Percentiles rank a stretch among this genome's conserved stretches.
Evolutionary conservation across 2,888 invertebrate genomes (phyloP).

Genomic region (Clepsis dumicolana): DNA sequence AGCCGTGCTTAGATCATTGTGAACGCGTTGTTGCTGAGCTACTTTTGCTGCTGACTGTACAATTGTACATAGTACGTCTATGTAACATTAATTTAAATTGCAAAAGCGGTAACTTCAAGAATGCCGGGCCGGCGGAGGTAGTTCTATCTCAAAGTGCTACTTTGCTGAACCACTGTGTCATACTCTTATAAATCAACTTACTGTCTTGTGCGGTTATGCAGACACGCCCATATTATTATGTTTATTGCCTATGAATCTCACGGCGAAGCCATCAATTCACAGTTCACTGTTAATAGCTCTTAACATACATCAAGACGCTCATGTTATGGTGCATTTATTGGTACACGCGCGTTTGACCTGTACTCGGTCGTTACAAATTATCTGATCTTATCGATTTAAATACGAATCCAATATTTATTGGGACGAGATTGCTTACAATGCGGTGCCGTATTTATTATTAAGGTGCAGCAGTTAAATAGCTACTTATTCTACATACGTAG

Average conservation of each 20-base stretch:
- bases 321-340: conserved; percentile 42
- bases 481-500: too few species aligned
- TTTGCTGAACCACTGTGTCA: conserved; percentile 64
- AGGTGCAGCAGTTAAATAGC: too few species aligned
- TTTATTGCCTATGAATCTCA: conserved; percentile 67
- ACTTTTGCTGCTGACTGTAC: background rate
- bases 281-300: conserved; percentile 59
- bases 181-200: conserved; percentile 78
- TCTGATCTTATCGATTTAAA: conserved; percentile 4
- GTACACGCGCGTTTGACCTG: conserved; percentile 16
- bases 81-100: conserved; percentile 8
- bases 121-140: conserved; percentile 54
- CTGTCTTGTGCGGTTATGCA: conserved; percentile 58
- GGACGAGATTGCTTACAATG: background rate
- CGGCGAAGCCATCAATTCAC: conserved; percentile 56
- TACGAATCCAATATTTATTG: background rate
- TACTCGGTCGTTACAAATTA: conserved; percentile 15
- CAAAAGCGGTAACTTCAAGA: conserved; percentile 19
- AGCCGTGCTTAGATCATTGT: too few species aligned
- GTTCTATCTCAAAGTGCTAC: conserved; percentile 64
- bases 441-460: too few species aligned
- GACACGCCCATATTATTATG: conserved; percentile 66
- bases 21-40: too few species aligned
- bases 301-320: conserved; percentile 53
- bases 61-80: background rate